Evolutionary conservation across 2,113 vertebrate genomes (phyloP), one percentile per base, ranked within the genome.

Genomic region (Notothenia coriiceps): DNA sequence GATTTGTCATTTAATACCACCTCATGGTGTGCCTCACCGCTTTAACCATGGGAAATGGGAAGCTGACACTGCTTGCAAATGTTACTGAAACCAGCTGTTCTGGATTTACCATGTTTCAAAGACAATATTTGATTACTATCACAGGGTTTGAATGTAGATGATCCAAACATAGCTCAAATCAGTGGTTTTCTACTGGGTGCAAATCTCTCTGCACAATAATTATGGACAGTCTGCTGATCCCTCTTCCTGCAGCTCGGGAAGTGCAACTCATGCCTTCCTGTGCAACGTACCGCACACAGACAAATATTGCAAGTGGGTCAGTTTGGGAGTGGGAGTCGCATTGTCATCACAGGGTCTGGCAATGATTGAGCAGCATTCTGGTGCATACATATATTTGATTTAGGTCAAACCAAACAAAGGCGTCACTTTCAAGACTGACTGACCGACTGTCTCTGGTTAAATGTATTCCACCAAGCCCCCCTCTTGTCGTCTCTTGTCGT

Each of bases 231-330:
- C 77, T 71, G 89, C 90, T 93, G 92, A 94, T 93, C 92, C 89
- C 70, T 91, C 83, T 94, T 95, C 94, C 94, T 94, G 91, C 74
- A 66, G 81, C 69, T 90, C 94, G 94, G 94, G 95, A 96, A 95
- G 90, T 74, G 1, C 75, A 88, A 87, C 82, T 91, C 77, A 74
- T 78, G 90, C 82, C 91, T 92, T 95, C 94, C 94, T 94, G 92
- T 90, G 78, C 80, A 75, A 85, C 70, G 70, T 59, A 68, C 90
- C 66, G 44, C 88, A 79, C 78, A 67, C 78, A 80, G 79, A 87
- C 67, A 84, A 86, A 79, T 79, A 82, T 83, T 66, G 82, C 85
- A 92, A 86, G 74, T 91, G 91, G 91, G 92, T 93, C 89, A 89
- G 62, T 86, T 86, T 57, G 20, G 35, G 56, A 83, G 63, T 57